Percentiles rank a stretch among this genome's conserved stretches.
Conservation (phyloP, 1,140 invertebrate genomes). For the Drosophila melanogaster region DNA sequence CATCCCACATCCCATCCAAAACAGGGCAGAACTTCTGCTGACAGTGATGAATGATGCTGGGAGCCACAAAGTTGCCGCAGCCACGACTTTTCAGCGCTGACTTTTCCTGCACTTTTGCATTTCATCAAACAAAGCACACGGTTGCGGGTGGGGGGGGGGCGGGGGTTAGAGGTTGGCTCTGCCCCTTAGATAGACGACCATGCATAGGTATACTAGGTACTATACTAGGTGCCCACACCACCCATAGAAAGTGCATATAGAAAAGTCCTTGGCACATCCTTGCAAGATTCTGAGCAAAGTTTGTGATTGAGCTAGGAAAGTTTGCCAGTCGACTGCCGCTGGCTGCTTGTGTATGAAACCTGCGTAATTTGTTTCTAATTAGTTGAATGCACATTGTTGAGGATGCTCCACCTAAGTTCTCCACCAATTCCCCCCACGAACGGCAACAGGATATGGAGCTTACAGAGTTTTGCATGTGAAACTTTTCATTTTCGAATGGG, state of each 20-base stretch:
- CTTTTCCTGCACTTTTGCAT: constrained; percentile 70
- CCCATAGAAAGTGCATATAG: constrained; percentile 21
- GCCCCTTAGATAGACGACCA: constrained; percentile 1
- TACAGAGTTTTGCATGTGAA: constrained; percentile 34
- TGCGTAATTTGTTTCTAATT: constrained; percentile 81
- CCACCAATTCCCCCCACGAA: not conserved
- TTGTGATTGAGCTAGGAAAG: constrained; percentile 77
- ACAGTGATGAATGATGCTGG: constrained; percentile 71
- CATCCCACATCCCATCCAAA: not conserved
- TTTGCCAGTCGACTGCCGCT: constrained; percentile 32
- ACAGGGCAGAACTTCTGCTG: constrained; percentile 27
- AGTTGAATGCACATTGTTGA: constrained; percentile 78
- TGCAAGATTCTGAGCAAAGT: constrained; percentile 53
- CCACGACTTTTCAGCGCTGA: constrained; percentile 61
- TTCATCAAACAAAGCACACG: constrained; percentile 46
- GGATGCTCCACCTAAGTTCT: constrained; percentile 27
- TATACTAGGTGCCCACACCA: not conserved
- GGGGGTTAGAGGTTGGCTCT: too few relatives aligned
- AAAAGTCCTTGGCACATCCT: constrained; percentile 38
- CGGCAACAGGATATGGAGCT: constrained; percentile 24
- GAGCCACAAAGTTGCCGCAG: constrained; percentile 68
- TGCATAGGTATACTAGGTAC: not conserved
- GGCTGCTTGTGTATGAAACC: constrained; percentile 73
- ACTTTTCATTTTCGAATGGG: constrained; percentile 25
- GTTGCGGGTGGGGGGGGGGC: not conserved